Evolutionary conservation across 2,888 invertebrate species (phyloP).

Genomic region (Ornithoptera alexandrae): DNA sequence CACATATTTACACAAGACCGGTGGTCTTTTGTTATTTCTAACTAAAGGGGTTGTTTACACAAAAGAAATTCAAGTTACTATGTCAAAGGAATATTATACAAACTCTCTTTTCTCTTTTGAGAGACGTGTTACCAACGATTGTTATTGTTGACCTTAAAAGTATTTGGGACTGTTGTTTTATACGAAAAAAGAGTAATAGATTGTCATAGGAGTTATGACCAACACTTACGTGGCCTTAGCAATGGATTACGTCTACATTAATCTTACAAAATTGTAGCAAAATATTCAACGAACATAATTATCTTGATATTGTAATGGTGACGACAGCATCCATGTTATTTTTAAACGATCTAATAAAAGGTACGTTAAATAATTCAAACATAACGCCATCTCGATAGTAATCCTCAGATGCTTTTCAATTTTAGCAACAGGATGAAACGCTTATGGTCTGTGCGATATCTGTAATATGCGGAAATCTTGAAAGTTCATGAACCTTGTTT

Average conservation of each 20-base stretch:
- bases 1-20: slow-evolving; percentile 19
- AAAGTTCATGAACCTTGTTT: slow-evolving; percentile 68
- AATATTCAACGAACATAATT: not conserved
- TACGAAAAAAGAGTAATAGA: not conserved
- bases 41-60: slow-evolving; percentile 26
- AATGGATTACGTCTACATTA: not conserved
- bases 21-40: slow-evolving; percentile 23
- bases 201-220: too few species aligned
- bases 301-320: not conserved
- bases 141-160: not conserved
- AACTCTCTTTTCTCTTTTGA: not conserved
- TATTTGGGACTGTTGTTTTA: not conserved
- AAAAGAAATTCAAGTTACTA: slow-evolving; percentile 26
- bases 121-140: not conserved
- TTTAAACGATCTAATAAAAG: not conserved
- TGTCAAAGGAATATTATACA: slow-evolving; percentile 26
- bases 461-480: slow-evolving; percentile 54
- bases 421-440: slow-evolving; percentile 25
- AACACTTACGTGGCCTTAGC: too few species aligned
- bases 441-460: slow-evolving; percentile 39
- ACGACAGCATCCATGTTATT: not conserved
- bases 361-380: slow-evolving; percentile 1
- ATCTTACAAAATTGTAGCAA: not conserved
- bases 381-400: not conserved
- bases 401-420: slow-evolving; percentile 36